phyloP scores from a whole-genome alignment of 1,140 invertebrate genomes.

The Apis dorsata region DNA sequence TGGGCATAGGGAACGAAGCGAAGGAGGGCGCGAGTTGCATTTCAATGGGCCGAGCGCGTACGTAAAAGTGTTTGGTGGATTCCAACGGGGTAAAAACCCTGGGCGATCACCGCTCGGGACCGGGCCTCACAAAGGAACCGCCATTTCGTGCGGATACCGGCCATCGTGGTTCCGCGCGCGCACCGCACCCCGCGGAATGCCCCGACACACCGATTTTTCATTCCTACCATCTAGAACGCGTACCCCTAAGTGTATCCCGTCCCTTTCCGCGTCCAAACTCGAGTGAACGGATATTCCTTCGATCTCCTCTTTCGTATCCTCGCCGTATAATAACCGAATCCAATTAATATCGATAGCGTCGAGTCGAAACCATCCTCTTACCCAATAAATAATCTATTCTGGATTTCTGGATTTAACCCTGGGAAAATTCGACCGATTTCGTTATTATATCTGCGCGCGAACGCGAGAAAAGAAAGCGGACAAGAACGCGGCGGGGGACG shows the following conservation, averaged over 20 bases:
- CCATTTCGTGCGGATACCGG: constrained; percentile 57
- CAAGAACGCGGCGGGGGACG: background rate
- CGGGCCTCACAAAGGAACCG: constrained; percentile 68
- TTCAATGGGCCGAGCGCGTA: constrained; percentile 70
- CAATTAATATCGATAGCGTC: no score
- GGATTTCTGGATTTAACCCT: no score
- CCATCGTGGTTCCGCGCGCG: constrained; percentile 48
- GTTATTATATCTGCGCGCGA: no score
- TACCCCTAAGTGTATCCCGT: background rate
- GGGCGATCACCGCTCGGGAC: constrained; percentile 61
- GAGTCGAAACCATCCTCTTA: no score
- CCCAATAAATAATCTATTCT: no score
- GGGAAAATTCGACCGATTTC: no score
- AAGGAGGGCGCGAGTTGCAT: constrained; percentile 71
- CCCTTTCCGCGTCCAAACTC: no score
- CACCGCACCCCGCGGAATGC: constrained; percentile 43
- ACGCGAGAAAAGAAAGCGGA: background rate
- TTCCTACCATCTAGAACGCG: background rate
- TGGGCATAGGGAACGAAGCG: constrained; percentile 39
- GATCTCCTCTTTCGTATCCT: no score
- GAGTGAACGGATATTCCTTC: no score
- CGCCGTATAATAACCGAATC: no score
- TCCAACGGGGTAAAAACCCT: constrained; percentile 73
- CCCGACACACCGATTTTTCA: constrained; percentile 38
- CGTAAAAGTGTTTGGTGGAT: constrained; percentile 74